These are phyloP conservation scores for Gavialis gangeticus DNA, from an alignment of 2,113 vertebrate species.

Conservation along the genomic window DNA sequence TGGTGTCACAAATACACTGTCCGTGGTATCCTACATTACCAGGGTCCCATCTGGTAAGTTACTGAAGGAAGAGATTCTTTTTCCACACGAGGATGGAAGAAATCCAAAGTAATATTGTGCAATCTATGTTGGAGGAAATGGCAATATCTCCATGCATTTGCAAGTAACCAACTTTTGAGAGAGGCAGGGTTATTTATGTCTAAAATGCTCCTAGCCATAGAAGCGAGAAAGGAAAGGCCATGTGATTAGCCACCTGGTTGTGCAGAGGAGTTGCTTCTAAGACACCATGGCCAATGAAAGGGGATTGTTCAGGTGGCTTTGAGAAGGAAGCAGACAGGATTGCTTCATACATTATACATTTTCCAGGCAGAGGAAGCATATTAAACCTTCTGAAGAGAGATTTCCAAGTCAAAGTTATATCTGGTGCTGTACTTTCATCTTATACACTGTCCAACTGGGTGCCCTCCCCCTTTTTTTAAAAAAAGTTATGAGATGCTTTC, in stretches of 20 bases:
- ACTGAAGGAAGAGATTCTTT: neutral
- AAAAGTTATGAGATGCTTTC: slow-evolving; percentile 42
- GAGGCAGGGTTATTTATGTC: slow-evolving; percentile 7
- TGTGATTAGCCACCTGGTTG: slow-evolving; percentile 27
- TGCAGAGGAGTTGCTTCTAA: slow-evolving; percentile 25
- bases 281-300: slow-evolving; percentile 71
- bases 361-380: slow-evolving; percentile 44
- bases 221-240: neutral
- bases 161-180: neutral
- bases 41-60: neutral
- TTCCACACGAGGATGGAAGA: neutral
- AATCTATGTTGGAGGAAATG: neutral
- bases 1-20: neutral
- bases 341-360: slow-evolving; percentile 49
- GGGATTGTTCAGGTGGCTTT: slow-evolving; percentile 75
- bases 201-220: neutral
- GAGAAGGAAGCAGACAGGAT: slow-evolving; percentile 48
- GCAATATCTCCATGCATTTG: neutral
- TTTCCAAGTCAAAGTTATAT: slow-evolving; percentile 63
- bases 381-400: slow-evolving; percentile 49
- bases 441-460: neutral
- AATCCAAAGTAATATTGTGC: neutral
- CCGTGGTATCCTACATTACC: neutral
- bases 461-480: neutral
- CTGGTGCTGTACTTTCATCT: neutral